Evolutionary conservation across 2,888 invertebrate genomes (phyloP), one percentile per base, ranked within the genome.

Genomic region (Torymus aiolomorphi): DNA sequence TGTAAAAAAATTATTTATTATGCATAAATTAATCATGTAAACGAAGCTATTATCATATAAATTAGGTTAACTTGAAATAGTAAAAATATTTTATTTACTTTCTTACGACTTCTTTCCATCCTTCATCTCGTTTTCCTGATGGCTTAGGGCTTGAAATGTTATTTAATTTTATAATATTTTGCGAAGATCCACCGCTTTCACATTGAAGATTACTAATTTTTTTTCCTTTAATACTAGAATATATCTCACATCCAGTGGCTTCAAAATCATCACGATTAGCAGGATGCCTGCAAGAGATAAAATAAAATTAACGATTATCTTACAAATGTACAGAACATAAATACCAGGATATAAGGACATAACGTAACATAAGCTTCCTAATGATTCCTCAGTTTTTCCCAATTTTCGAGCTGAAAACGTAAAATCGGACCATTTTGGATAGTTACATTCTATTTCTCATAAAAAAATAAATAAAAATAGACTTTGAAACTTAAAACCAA

Each of bases 71-170:
- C n/a, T n/a, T n/a, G n/a, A n/a, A n/a, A n/a, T n/a, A n/a, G n/a
- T n/a, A n/a, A n/a, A n/a, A n/a, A n/a, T n/a, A n/a, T n/a, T n/a
- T n/a, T n/a, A n/a, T n/a, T 90, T 89, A 96, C 92, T 96, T 97
- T 89, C 97, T 93, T 11, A 96, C 96, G 65, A 98, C 98, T 91
- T 98, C 98, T 89, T 98, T 98, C 98, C 98, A 98, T 13, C 98
- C 98, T 88, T 98, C 98, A 87, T 98, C 95, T 82, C 97, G 93
- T 88, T 94, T 90, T 87, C 91, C 91, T 63, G 91, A 92, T 88
- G 94, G 93, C 87, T 95, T 95, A 0, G 95, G 95, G 84, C 94
- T 95, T 61, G 94, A 94, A 78, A 92, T 93, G 84, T 91, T 93
- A 83, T 86, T 89, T 52, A 86, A 77, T 66, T 89, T 90, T 54